Conservation (phyloP, 2,888 invertebrate genomes). For the Zonitis immaculata region DNA sequence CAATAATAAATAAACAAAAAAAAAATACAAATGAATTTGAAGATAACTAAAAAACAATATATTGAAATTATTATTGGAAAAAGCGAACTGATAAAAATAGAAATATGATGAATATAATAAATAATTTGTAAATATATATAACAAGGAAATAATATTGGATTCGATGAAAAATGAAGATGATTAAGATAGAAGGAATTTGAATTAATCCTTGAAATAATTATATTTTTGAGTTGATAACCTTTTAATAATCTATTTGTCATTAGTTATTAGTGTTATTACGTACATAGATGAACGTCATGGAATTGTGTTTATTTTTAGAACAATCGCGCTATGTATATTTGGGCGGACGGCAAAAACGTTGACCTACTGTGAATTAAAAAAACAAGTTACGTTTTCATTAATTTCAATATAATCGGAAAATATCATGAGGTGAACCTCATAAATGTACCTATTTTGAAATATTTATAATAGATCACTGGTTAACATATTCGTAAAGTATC, state of each 20-base stretch:
- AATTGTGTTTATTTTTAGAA: background rate
- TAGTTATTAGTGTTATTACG: too few relatives aligned
- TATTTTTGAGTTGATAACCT: background rate
- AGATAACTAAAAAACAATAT: too few relatives aligned
- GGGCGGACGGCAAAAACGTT: background rate
- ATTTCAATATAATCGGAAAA: background rate
- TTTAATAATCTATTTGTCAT: background rate
- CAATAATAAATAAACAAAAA: background rate
- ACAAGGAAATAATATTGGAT: background rate
- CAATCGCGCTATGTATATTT: background rate
- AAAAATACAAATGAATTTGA: background rate
- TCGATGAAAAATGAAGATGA: background rate
- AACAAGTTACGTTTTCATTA: background rate
- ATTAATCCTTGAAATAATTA: background rate
- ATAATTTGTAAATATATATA: background rate
- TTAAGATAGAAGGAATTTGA: background rate
- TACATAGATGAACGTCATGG: background rate
- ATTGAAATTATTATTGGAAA: too few relatives aligned
- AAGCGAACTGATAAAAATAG: too few relatives aligned
- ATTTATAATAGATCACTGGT: background rate
- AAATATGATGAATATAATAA: background rate
- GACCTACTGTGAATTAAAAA: background rate
- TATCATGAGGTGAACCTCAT: too few relatives aligned
- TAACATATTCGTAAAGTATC: background rate
- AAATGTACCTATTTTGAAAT: background rate